phyloP scores from a whole-genome alignment of 2,113 vertebrate species.

The Gambusia holbrooki region DNA sequence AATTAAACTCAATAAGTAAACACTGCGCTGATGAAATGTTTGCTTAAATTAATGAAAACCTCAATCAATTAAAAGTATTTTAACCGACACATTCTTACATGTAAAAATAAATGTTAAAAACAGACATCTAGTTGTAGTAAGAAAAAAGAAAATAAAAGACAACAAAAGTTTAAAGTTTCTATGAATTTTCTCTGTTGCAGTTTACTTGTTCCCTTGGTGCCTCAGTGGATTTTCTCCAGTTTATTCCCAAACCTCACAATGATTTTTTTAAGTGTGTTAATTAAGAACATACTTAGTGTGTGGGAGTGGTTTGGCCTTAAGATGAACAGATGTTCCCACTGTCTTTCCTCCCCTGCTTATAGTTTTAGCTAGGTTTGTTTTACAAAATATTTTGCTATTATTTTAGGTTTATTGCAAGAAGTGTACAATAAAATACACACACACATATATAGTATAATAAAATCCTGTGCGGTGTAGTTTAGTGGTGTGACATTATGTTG shows the following conservation, averaged over 20 bases:
- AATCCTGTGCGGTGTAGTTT: neutral
- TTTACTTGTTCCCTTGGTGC: neutral
- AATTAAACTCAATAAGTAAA: neutral
- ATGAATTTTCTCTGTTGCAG: neutral
- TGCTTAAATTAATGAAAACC: neutral
- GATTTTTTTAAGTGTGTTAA: neutral
- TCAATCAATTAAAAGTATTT: neutral
- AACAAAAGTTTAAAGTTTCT: no score
- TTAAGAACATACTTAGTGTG: neutral
- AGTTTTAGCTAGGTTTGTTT: no score
- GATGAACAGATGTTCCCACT: no score
- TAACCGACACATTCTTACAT: neutral
- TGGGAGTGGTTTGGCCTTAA: neutral
- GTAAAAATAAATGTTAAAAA: neutral
- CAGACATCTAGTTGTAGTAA: no score
- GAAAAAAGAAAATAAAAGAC: no score
- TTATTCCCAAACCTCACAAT: no score
- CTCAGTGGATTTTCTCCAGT: neutral
- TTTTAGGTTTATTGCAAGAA: neutral
- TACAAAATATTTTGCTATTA: no score
- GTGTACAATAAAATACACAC: neutral
- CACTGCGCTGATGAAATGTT: neutral
- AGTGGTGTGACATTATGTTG: neutral
- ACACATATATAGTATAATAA: neutral
- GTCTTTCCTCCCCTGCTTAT: no score